These are phyloP conservation scores for Bolborhynchus lineola DNA, from an alignment of 2,113 vertebrate species.

Conservation along the genomic window DNA sequence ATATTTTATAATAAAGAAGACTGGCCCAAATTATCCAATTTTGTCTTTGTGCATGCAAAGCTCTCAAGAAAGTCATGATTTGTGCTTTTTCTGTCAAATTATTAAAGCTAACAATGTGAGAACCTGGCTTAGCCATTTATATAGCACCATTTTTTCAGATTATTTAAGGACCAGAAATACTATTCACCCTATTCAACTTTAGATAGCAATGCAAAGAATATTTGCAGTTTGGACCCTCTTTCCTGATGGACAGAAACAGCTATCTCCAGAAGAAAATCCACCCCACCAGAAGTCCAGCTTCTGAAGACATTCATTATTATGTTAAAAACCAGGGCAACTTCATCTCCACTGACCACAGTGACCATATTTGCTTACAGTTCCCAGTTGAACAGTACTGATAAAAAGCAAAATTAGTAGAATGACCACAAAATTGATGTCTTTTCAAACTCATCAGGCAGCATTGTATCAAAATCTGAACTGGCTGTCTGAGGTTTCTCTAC, in stretches of 20 bases:
- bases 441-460: background rate
- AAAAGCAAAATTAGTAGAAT: background rate
- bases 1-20: background rate
- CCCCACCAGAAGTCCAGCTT: background rate
- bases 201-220: background rate
- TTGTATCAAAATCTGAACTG: background rate
- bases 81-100: background rate
- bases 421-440: background rate
- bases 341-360: background rate
- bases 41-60: background rate
- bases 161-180: background rate
- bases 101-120: background rate
- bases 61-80: background rate
- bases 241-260: background rate
- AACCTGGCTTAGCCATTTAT: background rate
- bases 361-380: background rate
- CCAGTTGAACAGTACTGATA: background rate
- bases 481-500: background rate
- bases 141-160: background rate
- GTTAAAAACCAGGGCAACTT: background rate
- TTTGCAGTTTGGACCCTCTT: background rate
- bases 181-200: background rate
- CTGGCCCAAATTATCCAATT: background rate
- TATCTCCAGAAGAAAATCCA: background rate
- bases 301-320: background rate